phyloP scores from a whole-genome alignment of 2,888 invertebrate genomes.

The Stenodera caucasica region DNA sequence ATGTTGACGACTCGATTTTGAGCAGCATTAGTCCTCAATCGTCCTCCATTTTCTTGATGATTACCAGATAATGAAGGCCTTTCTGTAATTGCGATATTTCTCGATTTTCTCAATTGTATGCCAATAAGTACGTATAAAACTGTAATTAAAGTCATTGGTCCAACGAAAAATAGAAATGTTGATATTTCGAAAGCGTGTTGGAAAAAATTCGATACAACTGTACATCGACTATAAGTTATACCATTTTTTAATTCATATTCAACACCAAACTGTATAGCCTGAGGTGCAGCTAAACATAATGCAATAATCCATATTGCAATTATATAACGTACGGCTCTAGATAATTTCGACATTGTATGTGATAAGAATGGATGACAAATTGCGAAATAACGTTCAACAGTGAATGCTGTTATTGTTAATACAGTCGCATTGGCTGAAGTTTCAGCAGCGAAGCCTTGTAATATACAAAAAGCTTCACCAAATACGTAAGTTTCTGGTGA shows the following conservation, averaged over 20 bases:
- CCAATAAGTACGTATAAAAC: conserved; percentile 79
- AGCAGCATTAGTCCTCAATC: conserved; percentile 43
- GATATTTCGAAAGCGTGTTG: conserved; percentile 79
- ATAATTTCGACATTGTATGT: conserved; percentile 85
- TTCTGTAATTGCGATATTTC: conserved; percentile 53
- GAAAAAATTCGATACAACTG: conserved; percentile 58
- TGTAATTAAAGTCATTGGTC: conserved; percentile 84
- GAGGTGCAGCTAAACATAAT: conserved; percentile 71
- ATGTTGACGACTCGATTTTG: conserved; percentile 73
- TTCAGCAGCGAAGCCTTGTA: conserved; percentile 77
- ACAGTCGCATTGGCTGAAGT: conserved; percentile 79
- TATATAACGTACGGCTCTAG: conserved; percentile 80
- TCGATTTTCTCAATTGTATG: conserved; percentile 68
- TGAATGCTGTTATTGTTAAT: conserved; percentile 75
- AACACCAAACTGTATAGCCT: conserved; percentile 58
- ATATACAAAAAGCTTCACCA: conserved; percentile 76
- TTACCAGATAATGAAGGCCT: conserved; percentile 46
- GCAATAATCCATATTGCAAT: conserved; percentile 79
- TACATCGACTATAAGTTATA: conserved; percentile 39
- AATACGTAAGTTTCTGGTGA: conserved; percentile 76
- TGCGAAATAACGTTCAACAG: conserved; percentile 69
- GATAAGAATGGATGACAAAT: conserved; percentile 69
- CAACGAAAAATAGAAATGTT: conserved; percentile 79
- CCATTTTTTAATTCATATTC: conserved; percentile 27
- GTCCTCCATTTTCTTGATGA: conserved; percentile 24